Evolutionary conservation across 1,140 invertebrate genomes (phyloP).

Genomic region (Mycetomoellerius zeteki): DNA sequence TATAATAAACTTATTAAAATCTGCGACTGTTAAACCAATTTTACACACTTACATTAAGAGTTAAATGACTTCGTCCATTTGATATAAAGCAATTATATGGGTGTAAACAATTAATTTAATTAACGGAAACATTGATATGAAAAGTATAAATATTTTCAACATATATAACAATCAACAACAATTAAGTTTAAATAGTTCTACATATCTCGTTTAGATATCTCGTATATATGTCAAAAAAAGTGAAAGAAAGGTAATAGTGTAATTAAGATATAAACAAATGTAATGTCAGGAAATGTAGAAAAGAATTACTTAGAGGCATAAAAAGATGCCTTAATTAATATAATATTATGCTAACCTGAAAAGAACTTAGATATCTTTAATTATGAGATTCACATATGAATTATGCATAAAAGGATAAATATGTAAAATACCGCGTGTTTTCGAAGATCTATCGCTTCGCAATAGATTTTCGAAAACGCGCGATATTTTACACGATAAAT

Average conservation of each 20-base stretch:
- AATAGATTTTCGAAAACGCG: no score
- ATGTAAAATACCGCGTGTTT: background rate
- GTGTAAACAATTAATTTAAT: conserved; percentile 49
- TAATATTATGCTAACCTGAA: conserved; percentile 47
- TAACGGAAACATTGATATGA: conserved; percentile 58
- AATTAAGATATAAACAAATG: conserved; percentile 25
- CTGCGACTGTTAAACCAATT: conserved; percentile 3
- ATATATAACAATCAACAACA: conserved; percentile 76
- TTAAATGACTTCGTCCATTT: conserved; percentile 35
- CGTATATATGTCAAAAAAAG: conserved; percentile 42
- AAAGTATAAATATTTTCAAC: conserved; percentile 73
- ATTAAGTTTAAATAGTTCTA: conserved; percentile 75
- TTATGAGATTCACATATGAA: conserved; percentile 40
- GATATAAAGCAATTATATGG: conserved; percentile 30
- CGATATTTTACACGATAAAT: background rate
- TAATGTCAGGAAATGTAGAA: background rate
- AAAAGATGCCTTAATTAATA: conserved; percentile 22
- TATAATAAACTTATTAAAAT: conserved; percentile 36
- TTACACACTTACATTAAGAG: conserved; percentile 21
- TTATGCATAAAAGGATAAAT: conserved; percentile 19
- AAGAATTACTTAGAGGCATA: conserved; percentile 19
- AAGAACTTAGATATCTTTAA: conserved; percentile 19
- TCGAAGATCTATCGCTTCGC: background rate
- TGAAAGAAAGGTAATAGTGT: conserved; percentile 47
- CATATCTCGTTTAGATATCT: conserved; percentile 11